phyloP scores from a whole-genome alignment of 2,797 vertebrate genomes.

The Ceyx erithaca region DNA sequence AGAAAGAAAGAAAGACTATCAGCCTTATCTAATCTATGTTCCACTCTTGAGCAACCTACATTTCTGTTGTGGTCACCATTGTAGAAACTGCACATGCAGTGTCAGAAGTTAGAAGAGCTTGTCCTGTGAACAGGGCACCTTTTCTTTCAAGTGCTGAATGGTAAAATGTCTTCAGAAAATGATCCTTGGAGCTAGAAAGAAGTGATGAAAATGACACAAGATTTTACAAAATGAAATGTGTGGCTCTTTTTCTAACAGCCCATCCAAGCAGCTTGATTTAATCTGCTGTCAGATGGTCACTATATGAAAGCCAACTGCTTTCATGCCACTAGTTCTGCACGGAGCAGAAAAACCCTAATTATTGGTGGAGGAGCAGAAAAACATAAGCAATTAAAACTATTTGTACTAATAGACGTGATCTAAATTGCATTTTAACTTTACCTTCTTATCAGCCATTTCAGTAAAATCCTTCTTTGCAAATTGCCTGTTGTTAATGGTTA shows the following conservation, averaged over 20 bases:
- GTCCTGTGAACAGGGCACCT: not conserved
- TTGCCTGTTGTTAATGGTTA: not conserved
- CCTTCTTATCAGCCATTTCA: not conserved
- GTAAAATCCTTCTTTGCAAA: not conserved
- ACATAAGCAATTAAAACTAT: not conserved
- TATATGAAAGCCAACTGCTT: not conserved
- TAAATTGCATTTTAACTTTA: not conserved
- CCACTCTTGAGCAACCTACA: not conserved
- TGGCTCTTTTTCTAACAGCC: not conserved
- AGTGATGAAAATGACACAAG: not conserved
- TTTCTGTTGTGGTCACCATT: not conserved
- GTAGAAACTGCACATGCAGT: not conserved
- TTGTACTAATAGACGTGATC: not conserved
- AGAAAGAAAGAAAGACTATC: not conserved
- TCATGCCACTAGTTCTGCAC: not conserved
- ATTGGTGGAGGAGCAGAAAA: not conserved
- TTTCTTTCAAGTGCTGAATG: not conserved
- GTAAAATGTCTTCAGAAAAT: not conserved
- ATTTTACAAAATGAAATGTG: rapidly evolving
- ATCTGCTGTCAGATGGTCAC: not conserved
- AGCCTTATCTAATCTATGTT: not conserved
- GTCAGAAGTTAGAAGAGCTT: not conserved
- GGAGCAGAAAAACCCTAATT: not conserved
- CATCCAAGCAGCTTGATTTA: not conserved
- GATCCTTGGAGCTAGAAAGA: not conserved